Percentiles rank a stretch among this genome's conserved stretches.
Evolutionary conservation across 2,797 vertebrate genomes (phyloP).

Genomic region (Phrynocephalus vlangalii): DNA sequence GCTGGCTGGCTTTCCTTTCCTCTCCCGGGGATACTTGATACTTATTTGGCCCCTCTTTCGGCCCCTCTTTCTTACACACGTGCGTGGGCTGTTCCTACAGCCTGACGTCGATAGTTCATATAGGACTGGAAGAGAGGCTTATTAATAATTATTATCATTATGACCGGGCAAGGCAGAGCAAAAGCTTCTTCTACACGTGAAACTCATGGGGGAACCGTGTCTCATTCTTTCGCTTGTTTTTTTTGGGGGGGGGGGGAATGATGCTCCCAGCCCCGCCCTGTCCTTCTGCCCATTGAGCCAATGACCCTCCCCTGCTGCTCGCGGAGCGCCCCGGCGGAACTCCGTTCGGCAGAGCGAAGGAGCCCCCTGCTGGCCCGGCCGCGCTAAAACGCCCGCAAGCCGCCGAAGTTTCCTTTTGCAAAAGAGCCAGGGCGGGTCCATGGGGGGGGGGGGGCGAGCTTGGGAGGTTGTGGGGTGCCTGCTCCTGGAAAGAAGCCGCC

Average conservation of each 20-base stretch:
- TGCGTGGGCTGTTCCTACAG: no score
- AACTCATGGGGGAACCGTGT: not conserved
- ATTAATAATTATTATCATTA: no score
- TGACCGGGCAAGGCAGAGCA: not conserved
- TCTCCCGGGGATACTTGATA: no score
- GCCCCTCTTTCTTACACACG: no score
- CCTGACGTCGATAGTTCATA: not conserved
- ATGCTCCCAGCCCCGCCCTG: not conserved
- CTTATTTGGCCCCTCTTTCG: no score
- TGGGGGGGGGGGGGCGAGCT: no score
- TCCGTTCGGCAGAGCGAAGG: constrained; percentile 66
- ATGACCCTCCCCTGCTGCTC: not conserved
- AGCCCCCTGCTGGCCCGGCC: constrained; percentile 76
- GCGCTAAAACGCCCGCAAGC: constrained; percentile 40
- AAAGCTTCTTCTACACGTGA: not conserved
- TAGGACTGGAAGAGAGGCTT: not conserved
- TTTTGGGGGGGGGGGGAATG: not conserved
- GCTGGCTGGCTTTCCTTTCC: no score
- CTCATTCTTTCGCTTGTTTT: no score
- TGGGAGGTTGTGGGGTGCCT: not conserved
- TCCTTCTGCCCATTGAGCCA: not conserved
- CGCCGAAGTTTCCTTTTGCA: not conserved
- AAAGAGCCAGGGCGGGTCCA: not conserved
- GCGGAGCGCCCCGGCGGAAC: not conserved
- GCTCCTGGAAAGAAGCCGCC: not conserved